Evolutionary conservation across 2,888 invertebrate species (phyloP).

Genomic region (Acleris cristana): DNA sequence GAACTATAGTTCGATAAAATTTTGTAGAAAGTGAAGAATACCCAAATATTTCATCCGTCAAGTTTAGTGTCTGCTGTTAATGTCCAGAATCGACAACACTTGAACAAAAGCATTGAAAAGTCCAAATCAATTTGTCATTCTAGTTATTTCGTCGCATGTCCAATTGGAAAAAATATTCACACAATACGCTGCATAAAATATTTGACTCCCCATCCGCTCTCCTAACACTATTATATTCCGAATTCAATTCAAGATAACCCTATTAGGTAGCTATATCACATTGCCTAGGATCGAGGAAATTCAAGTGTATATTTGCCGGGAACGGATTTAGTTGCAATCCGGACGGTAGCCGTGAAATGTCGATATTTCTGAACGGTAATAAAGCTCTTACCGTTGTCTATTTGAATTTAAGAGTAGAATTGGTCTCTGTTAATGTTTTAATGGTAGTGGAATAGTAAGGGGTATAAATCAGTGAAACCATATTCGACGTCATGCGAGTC

Average conservation of each 20-base stretch:
- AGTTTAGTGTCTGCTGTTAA: too few relatives aligned
- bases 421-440: not conserved
- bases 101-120: too few relatives aligned
- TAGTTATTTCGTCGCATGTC: not conserved
- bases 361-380: constrained; percentile 43
- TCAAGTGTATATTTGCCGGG: constrained; percentile 60
- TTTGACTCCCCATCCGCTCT: constrained; percentile 17
- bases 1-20: too few relatives aligned
- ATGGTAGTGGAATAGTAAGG: not conserved
- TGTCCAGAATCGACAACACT: too few relatives aligned
- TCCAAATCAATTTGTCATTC: not conserved
- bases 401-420: constrained; percentile 14
- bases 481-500: not conserved
- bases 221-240: constrained; percentile 23
- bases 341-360: constrained; percentile 46
- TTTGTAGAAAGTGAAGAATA: too few relatives aligned
- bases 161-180: constrained; percentile 13
- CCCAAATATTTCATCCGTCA: too few relatives aligned
- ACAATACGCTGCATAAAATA: constrained; percentile 14
- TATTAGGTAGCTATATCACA: constrained; percentile 44
- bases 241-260: constrained; percentile 28
- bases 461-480: not conserved
- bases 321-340: constrained; percentile 58
- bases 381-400: constrained; percentile 18
- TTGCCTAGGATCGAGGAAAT: constrained; percentile 51